A percentile compares a stretch with the other conserved stretches of the same genome.
Conservation (phyloP, 2,888 invertebrate species). For the Alloscopus bannaensis region DNA sequence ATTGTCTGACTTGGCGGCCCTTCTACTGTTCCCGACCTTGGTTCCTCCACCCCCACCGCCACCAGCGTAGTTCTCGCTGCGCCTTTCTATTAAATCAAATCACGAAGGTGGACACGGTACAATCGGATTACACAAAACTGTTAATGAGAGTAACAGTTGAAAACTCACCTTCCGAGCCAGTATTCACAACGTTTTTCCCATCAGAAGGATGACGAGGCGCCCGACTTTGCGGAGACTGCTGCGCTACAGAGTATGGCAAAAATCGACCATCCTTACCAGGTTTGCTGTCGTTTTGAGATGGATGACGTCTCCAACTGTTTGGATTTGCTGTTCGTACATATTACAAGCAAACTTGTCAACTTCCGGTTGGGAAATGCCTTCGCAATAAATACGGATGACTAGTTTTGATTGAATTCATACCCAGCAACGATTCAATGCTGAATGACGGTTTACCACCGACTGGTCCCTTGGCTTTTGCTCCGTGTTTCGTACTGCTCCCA, state of each 20-base stretch:
- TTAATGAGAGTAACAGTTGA: background rate
- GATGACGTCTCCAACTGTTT: constrained; percentile 31
- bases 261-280: constrained; percentile 45
- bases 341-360: constrained; percentile 18
- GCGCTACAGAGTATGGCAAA: constrained; percentile 35
- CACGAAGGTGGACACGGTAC: background rate
- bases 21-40: constrained; percentile 34
- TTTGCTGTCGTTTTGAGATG: constrained; percentile 26
- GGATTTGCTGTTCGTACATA: constrained; percentile 35
- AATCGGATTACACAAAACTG: background rate
- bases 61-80: constrained; percentile 38
- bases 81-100: constrained; percentile 40
- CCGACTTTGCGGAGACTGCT: constrained; percentile 12
- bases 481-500: constrained; percentile 37
- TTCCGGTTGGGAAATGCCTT: background rate
- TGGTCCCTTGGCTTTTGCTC: constrained; percentile 72
- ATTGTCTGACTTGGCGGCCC: constrained; percentile 85
- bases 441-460: constrained; percentile 79
- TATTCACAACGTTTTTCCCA: background rate
- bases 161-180: constrained; percentile 7
- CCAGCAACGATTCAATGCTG: constrained; percentile 91
- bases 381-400: background rate
- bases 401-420: constrained; percentile 74
- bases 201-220: background rate
- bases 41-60: too few species aligned